Evolutionary conservation across 2,113 vertebrate genomes (phyloP), one percentile per base, ranked within the genome.

Genomic region (Seriola aureovittata): DNA sequence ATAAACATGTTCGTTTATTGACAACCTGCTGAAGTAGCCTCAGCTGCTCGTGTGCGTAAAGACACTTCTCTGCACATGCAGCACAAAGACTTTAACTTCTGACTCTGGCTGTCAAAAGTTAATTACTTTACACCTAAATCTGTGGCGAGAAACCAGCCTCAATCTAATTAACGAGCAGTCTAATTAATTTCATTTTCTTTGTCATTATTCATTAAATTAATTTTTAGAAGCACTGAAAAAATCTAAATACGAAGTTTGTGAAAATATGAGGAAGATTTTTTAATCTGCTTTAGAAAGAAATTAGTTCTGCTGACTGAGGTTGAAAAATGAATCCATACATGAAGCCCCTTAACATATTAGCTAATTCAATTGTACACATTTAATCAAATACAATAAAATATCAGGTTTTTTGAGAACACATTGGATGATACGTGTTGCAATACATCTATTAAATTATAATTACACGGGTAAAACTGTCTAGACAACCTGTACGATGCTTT

Each of bases 51-150:
- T 67, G 16, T 23, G 57, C 19, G 25, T 25, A 19, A 65, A 48
- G 46, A 32, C 38, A 14, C 52, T 9, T 19, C 25, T 74, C 8
- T 55, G 17, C 5, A 1, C 0, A 14, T 13, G 52, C 1, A 12
- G 54, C 67, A 38, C 32, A 62, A 50, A 80, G 46, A 55, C 48
- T 58, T 66, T 32, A 58, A 10, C 9, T 58, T 82, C 34, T 40
- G 25, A 58, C 55, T 38, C 34, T 4, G 25, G 6, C 59, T 78
- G 67, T 80, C 74, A 75, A 16, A 60, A 42, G 23, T 64, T 60
- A 50, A 82, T 66, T 29, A 29, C n/a, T 62, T 34, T 64, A 34
- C 14, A 50, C 81, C 12, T 74, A 58, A 66, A 78, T 80, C 64
- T 75, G 42, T 29, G 64, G 16, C 54, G 48, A 69, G 59, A 63